Evolutionary conservation across 2,888 invertebrate species (phyloP).

Genomic region (Mechanitis mazaeus): DNA sequence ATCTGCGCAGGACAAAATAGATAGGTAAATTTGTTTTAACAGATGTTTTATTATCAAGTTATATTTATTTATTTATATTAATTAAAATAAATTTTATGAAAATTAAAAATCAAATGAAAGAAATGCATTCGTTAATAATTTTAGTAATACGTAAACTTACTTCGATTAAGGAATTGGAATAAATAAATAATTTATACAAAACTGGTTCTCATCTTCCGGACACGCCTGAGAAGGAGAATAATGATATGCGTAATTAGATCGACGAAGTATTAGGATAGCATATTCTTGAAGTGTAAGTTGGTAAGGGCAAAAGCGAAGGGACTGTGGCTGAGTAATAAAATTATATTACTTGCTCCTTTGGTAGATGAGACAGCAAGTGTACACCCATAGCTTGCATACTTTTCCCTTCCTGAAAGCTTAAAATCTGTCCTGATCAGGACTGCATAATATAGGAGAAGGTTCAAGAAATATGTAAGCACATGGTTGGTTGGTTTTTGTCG

Average conservation of each 20-base stretch:
- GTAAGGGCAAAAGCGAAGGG: slow-evolving; percentile 21
- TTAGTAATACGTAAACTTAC: too few species aligned
- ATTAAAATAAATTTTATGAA: too few species aligned
- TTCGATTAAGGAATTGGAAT: too few species aligned
- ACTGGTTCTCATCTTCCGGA: not conserved
- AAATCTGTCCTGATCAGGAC: slow-evolving; percentile 77
- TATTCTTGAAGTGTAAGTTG: slow-evolving; percentile 41
- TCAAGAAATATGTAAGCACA: not conserved
- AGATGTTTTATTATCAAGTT: too few species aligned
- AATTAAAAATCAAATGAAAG: too few species aligned
- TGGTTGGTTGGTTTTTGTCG: too few species aligned
- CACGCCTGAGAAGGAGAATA: slow-evolving; percentile 36
- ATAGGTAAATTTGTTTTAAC: too few species aligned
- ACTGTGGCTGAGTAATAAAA: slow-evolving; percentile 27
- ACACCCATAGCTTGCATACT: slow-evolving; percentile 40
- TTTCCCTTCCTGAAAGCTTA: slow-evolving; percentile 81
- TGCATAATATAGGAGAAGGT: slow-evolving; percentile 46
- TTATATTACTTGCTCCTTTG: not conserved
- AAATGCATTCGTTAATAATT: too few species aligned
- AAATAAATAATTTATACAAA: not conserved
- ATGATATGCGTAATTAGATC: slow-evolving; percentile 78
- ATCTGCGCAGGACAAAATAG: slow-evolving; percentile 6
- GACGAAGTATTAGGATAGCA: slow-evolving; percentile 70
- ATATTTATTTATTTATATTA: too few species aligned
- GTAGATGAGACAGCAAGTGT: slow-evolving; percentile 29